Evolutionary conservation across 2,113 vertebrate species (phyloP), one percentile per base, ranked within the genome.

Genomic region (Rhinolophus sinicus): DNA sequence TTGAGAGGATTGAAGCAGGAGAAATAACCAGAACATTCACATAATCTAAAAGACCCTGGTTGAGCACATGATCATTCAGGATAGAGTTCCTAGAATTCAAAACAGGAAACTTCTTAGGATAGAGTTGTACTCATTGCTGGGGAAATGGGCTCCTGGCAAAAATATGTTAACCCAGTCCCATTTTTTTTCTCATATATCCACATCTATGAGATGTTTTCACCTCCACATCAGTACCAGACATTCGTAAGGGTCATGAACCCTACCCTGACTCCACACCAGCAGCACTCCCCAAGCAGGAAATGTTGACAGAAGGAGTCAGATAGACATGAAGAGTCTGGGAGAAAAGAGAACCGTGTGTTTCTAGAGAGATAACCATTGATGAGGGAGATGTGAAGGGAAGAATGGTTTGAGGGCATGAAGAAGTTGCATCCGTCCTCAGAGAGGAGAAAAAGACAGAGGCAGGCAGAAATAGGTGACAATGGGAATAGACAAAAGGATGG

Each of bases 11-110:
- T 73, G 28, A 47, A 67, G 16, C 73, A 35, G 19, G 60, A 92
- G 44, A 78, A 83, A 54, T 77, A 77, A 44, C 24, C 50, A 93
- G 58, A 50, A 56, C 58, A 47, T 65, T 93, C 30, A 75, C 28
- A 47, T 87, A 84, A 84, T 80, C 88, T 78, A 86, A 28, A 83
- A 72, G 81, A 87, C n/a, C 64, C 33, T 88, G 47, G 2, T 24
- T 93, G 56, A 56, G 64, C n/a, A 69, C 15, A 24, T 47, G 67
- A 38, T 16, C 52, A 15, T 56, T 56, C 33, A 56, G 40, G 28
- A 47, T 33, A 58, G 56, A 83, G 56, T 97, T 67, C 54, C 47
- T 90, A 56, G 75, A 90, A 60, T 93, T 96, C 73, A 82, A 85
- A 92, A n/a, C 56, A 21, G 40, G 40, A 64, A 54, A 1, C 11